Base-by-base conservation (phyloP, 2,113 vertebrate genomes). In the Mus pahari region DNA sequence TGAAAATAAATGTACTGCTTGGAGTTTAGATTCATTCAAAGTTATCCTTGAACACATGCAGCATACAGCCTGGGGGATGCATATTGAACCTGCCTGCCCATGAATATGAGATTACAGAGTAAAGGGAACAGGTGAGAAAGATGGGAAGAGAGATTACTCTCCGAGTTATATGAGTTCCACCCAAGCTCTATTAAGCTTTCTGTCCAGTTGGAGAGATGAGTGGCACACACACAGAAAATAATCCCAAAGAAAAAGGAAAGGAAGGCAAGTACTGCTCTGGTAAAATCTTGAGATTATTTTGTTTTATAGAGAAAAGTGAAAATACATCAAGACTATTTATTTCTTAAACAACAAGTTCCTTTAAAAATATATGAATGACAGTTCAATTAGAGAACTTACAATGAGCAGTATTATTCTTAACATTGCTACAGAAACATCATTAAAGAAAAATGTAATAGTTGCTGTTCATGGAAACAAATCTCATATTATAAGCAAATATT, bases 231-330 rank as follows among this genome's bases (percentile, higher is more conserved):
- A 58, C 24, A 62, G 22, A n/a, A 90, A 92, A 92, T 33, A 96
- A 79, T 45, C 71, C 48, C 17, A 45, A 45, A n/a, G 17, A 48
- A 39, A 42, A 45, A 33, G 1, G 90, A 24, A 19, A 66, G 36
- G 36, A 33, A 53, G 2, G 22, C 3, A 55, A 89, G 9, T 17
- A 71, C 50, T 42, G 86, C 33, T 91, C 64, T 31, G 3, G 20
- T 84, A 39, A 94, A 87, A 45, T 39, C 75, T 86, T 13, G 28
- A 96, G 14, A 64, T 60, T 55, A 91, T 71, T 93, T 93, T 93
- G 53, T 75, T 94, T 96, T 60, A 81, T 20, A 96, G n/a, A 74
- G 62, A 60, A 83, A 81, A 79, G 82, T 22, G 84, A 45, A 94
- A 87, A 62, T 70, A 50, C 11, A 90, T 86, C n/a, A 36, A 55